A percentile compares a stretch with the other conserved stretches of the same genome.
Conservation (phyloP, 2,113 vertebrate genomes). For the Bettongia penicillata region DNA sequence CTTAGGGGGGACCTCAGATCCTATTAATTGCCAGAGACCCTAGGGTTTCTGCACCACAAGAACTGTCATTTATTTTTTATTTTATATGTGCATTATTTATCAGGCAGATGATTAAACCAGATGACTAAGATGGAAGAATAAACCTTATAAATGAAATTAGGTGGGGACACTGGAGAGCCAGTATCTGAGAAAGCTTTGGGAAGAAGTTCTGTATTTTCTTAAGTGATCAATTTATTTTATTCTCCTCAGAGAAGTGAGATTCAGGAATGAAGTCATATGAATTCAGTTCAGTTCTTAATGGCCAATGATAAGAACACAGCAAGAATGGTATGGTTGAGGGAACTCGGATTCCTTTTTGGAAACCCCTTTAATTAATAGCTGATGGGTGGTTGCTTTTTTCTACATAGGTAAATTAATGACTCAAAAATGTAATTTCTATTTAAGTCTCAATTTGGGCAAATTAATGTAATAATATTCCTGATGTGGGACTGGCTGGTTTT, state of each 20-base stretch:
- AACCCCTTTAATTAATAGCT: conserved; percentile 2
- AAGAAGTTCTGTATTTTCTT: conserved; percentile 28
- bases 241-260: neutral
- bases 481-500: neutral
- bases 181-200: neutral
- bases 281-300: neutral
- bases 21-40: neutral
- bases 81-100: neutral
- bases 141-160: conserved; percentile 17
- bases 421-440: conserved; percentile 11
- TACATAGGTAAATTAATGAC: neutral
- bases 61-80: conserved; percentile 40
- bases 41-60: neutral
- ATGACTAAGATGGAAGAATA: neutral
- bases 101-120: conserved; percentile 18
- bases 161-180: neutral
- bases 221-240: neutral
- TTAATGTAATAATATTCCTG: neutral
- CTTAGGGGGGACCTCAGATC: neutral
- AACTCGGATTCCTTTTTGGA: neutral
- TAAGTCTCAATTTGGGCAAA: conserved; percentile 4
- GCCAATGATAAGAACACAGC: neutral
- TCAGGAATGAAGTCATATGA: neutral
- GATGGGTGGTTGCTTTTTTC: neutral
- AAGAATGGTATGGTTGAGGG: neutral